Conservation (phyloP, 1,140 invertebrate genomes). For the Drosophila parabipectinata region DNA sequence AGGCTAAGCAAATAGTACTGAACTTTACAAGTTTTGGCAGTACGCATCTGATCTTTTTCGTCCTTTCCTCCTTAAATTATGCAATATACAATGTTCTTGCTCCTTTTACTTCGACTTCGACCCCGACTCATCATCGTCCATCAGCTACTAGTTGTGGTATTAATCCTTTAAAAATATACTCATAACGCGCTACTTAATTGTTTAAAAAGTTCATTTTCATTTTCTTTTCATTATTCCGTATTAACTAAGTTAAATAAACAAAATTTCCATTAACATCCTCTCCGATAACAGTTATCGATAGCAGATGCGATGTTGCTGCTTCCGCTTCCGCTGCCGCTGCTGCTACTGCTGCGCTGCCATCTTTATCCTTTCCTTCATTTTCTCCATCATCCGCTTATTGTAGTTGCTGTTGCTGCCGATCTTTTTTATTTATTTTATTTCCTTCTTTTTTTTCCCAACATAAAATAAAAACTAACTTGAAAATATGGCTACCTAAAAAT, state of each 20-base stretch:
- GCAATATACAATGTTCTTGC: slow-evolving; percentile 75
- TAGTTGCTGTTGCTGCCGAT: slow-evolving; percentile 8
- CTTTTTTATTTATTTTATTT: slow-evolving; percentile 6
- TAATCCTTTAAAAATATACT: slow-evolving; percentile 69
- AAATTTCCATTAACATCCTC: slow-evolving; percentile 39
- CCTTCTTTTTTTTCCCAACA: slow-evolving; percentile 8
- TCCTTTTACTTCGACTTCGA: slow-evolving; percentile 17
- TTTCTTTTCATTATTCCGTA: slow-evolving; percentile 32
- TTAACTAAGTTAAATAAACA: slow-evolving; percentile 80
- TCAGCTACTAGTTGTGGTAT: slow-evolving; percentile 49
- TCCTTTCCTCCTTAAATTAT: slow-evolving; percentile 69
- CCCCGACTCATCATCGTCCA: slow-evolving; percentile 3
- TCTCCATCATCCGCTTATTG: slow-evolving; percentile 12
- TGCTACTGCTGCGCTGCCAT: neutral
- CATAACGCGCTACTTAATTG: slow-evolving; percentile 79
- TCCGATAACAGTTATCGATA: slow-evolving; percentile 39
- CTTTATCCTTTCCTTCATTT: slow-evolving; percentile 10
- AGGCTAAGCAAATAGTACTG: slow-evolving; percentile 79
- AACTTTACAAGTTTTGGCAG: slow-evolving; percentile 84
- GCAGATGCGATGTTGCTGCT: slow-evolving; percentile 15
- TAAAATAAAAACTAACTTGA: slow-evolving; percentile 46
- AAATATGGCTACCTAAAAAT: slow-evolving; percentile 52
- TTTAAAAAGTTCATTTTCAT: slow-evolving; percentile 68
- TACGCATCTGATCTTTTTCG: slow-evolving; percentile 66
- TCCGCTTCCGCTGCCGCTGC: slow-evolving; percentile 2